Conservation (phyloP, 2,888 invertebrate species). For the Xanthia icteritia region DNA sequence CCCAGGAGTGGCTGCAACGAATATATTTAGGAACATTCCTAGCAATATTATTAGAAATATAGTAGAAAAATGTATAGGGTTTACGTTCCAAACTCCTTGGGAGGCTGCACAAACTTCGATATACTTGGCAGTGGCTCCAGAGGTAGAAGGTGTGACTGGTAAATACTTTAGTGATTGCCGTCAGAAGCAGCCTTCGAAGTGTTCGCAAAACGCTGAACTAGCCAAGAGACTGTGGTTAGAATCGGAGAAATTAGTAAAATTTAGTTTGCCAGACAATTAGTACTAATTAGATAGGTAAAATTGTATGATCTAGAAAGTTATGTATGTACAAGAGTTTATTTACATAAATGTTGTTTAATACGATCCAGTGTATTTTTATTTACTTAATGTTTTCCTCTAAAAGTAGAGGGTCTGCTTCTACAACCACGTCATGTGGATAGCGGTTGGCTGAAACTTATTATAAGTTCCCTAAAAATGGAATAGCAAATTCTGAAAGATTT, state of each 20-base stretch:
- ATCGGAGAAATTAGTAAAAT: slow-evolving; percentile 90
- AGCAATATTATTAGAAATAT: slow-evolving; percentile 77
- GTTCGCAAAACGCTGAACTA: slow-evolving; percentile 88
- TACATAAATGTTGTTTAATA: slow-evolving; percentile 42
- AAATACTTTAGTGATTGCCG: slow-evolving; percentile 92
- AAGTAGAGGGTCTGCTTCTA: neutral
- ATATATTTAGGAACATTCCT: slow-evolving; percentile 91
- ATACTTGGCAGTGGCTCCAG: slow-evolving; percentile 89
- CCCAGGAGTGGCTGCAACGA: slow-evolving; percentile 93
- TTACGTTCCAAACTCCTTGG: slow-evolving; percentile 90
- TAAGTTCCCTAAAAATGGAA: neutral
- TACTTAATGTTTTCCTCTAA: neutral
- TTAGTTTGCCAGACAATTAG: slow-evolving; percentile 66
- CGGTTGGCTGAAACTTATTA: neutral
- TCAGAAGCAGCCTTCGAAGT: slow-evolving; percentile 86
- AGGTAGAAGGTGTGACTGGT: slow-evolving; percentile 91
- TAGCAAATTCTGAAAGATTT: neutral
- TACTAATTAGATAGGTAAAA: slow-evolving; percentile 45
- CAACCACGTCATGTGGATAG: neutral
- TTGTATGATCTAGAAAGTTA: slow-evolving; percentile 29
- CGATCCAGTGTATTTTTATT: slow-evolving; percentile 33
- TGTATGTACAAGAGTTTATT: slow-evolving; percentile 43
- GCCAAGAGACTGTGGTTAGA: slow-evolving; percentile 92
- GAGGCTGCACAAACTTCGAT: slow-evolving; percentile 93
- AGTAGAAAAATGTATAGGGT: slow-evolving; percentile 75